Evolutionary conservation across 2,113 vertebrate genomes (phyloP).

Genomic region (Rana temporaria): DNA sequence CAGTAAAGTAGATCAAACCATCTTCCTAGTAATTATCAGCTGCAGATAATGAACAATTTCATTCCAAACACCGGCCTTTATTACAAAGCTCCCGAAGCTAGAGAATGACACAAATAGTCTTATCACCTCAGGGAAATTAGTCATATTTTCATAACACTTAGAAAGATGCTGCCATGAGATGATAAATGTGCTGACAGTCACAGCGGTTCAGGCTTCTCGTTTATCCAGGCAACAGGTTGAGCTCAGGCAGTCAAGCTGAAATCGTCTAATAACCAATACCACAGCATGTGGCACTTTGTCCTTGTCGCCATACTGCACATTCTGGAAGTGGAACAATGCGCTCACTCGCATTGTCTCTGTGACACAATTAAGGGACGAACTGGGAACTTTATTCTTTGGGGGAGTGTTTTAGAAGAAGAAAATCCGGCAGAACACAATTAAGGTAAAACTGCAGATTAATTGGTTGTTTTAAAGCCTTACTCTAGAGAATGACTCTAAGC

Average conservation of each 20-base stretch:
- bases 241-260: constrained; percentile 46
- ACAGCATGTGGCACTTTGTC: constrained; percentile 8
- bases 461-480: no score
- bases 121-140: constrained; percentile 49
- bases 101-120: constrained; percentile 51
- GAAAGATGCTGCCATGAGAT: constrained; percentile 22
- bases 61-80: constrained; percentile 52
- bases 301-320: constrained; percentile 16
- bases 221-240: constrained; percentile 38
- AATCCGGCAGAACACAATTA: no score
- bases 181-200: constrained; percentile 39
- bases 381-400: neutral
- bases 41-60: constrained; percentile 66
- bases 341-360: neutral
- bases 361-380: neutral
- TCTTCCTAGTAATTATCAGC: constrained; percentile 63
- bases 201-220: constrained; percentile 1
- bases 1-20: constrained; percentile 64
- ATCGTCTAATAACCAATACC: constrained; percentile 25
- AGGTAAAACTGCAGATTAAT: no score
- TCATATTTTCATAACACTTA: constrained; percentile 49
- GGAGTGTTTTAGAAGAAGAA: neutral
- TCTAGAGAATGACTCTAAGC: no score
- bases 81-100: constrained; percentile 27
- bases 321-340: constrained; percentile 4